Evolutionary conservation across 2,888 invertebrate genomes (phyloP), one percentile per base, ranked within the genome.

Genomic region (Pyrocoelia pectoralis): DNA sequence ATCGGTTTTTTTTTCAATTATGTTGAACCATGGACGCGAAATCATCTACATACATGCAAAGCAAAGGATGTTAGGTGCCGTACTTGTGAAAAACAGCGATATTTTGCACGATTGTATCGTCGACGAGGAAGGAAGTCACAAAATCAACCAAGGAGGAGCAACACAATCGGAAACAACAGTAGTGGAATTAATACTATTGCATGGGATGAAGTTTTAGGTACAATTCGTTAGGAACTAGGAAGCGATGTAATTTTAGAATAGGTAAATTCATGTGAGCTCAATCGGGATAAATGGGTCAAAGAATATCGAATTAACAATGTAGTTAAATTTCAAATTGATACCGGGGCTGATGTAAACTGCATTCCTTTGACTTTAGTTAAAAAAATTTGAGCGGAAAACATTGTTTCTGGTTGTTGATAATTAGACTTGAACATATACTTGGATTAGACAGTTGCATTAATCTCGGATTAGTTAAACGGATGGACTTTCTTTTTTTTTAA

Each of bases 401-500:
- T 24, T 24, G 6, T 33, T 33, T 33, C n/a, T 33, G 33, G 33
- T 33, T 33, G 10, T 33, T 33, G n/a, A n/a, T 33, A n/a, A 33
- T n/a, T 33, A 33, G n/a, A 46, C n/a, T 46, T 46, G 46, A 46
- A 46, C 46, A 10, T 2, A 17, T 15, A 14, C 18, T 46, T 12
- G 46, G 46, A 46, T 46, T 46, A 3, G 1, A 46, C 4, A 46
- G 17, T 15, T 15, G 46, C 1, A 13, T 46, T 3, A 14, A 46
- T 17, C 12, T 46, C n/a, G 46, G 46, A 6, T 46, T 46, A 46
- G 46, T 46, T 1, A 46, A 46, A 14, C 46, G 13, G 18, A 46
- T 46, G 46, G 46, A n/a, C n/a, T n/a, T n/a, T n/a, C n/a, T n/a
- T n/a, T n/a, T n/a, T n/a, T n/a, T n/a, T n/a, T n/a, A n/a, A n/a